These are phyloP conservation scores for Syngnathus typhle DNA, from an alignment of 2,113 vertebrate genomes.

Conservation along the genomic window DNA sequence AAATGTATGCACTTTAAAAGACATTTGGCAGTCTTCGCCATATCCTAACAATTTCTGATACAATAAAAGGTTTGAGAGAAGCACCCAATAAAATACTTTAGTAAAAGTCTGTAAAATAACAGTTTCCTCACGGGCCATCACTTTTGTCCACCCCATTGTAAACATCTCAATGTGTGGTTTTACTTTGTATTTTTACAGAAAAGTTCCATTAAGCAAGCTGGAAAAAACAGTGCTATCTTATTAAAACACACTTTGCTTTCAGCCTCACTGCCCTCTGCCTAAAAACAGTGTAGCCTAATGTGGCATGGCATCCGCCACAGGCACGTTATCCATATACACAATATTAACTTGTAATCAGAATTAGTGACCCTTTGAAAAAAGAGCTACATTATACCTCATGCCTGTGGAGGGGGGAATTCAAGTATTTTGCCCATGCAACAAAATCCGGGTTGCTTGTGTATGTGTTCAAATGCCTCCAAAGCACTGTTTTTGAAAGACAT, in stretches of 20 bases:
- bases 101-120: neutral
- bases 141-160: neutral
- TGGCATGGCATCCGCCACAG: conserved; percentile 28
- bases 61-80: neutral
- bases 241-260: conserved; percentile 10
- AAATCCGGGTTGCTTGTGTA: conserved; percentile 38
- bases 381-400: conserved; percentile 17
- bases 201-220: neutral
- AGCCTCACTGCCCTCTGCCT: conserved; percentile 4
- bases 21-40: no score
- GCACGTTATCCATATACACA: conserved; percentile 24
- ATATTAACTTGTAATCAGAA: conserved; percentile 52
- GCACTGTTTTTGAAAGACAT: conserved; percentile 53
- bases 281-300: conserved; percentile 25
- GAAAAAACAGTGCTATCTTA: conserved; percentile 20
- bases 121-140: neutral
- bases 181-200: neutral
- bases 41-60: no score
- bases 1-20: no score
- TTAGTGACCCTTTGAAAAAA: conserved; percentile 52
- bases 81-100: neutral
- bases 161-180: neutral
- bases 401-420: conserved; percentile 25
- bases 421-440: conserved; percentile 27
- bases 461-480: conserved; percentile 49